phyloP scores from a whole-genome alignment of 2,888 invertebrate genomes.

The Torymus auratus region DNA sequence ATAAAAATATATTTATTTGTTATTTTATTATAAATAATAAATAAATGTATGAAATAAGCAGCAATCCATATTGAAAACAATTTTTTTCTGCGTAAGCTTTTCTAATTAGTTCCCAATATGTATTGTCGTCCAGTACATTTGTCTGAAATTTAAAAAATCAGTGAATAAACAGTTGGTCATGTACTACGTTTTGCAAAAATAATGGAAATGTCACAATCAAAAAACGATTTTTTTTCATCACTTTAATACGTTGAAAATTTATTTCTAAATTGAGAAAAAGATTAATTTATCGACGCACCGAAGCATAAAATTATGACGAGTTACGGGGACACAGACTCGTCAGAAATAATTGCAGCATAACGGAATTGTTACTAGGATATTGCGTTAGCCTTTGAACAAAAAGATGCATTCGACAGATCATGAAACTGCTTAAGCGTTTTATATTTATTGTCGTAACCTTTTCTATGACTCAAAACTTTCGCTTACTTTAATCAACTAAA shows the following conservation, averaged over 20 bases:
- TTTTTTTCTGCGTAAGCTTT: too few species aligned
- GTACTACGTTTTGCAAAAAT: not conserved
- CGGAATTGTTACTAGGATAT: conserved; percentile 40
- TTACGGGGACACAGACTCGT: conserved; percentile 32
- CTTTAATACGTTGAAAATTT: not conserved
- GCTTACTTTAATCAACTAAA: conserved; percentile 36
- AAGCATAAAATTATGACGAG: conserved; percentile 40
- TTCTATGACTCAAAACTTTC: conserved; percentile 43
- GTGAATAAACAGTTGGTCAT: too few species aligned
- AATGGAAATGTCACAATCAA: not conserved
- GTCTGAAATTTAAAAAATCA: too few species aligned
- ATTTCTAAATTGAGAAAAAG: not conserved
- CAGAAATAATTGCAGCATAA: conserved; percentile 38
- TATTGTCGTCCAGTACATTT: too few species aligned
- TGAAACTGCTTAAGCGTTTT: conserved; percentile 37
- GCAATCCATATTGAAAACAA: too few species aligned
- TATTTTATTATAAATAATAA: not conserved
- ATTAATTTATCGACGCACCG: conserved; percentile 35
- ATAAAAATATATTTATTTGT: too few species aligned
- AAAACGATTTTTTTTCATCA: not conserved
- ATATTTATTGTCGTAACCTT: conserved; percentile 27
- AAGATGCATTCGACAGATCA: conserved; percentile 21
- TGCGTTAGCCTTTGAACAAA: conserved; percentile 46
- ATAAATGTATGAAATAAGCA: not conserved
- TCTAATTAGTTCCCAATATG: too few species aligned